A percentile compares a stretch with the other conserved stretches of the same genome.
Conservation (phyloP, 2,888 invertebrate species). For the Rhabditoides inermis region DNA sequence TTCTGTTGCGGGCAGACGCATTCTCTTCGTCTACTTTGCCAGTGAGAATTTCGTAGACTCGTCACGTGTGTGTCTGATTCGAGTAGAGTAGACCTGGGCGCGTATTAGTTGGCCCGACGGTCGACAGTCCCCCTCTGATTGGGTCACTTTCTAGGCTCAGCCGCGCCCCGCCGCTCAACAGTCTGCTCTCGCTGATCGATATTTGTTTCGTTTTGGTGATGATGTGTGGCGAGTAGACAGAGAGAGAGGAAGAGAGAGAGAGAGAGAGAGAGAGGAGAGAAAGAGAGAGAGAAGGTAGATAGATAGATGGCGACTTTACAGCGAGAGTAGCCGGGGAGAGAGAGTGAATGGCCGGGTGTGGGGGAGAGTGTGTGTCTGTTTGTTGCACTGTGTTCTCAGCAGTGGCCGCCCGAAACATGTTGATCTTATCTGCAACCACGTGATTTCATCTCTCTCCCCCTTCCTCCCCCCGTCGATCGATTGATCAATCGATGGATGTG, state of each 20-base stretch:
- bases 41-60: too few species aligned
- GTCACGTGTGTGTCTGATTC: too few species aligned
- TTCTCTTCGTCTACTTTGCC: too few species aligned
- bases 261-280: neutral
- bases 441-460: neutral
- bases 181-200: neutral
- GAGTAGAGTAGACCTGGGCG: too few species aligned
- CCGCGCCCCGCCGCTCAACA: neutral
- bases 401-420: too few species aligned
- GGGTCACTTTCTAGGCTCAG: slow-evolving; percentile 1
- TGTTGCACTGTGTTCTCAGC: neutral
- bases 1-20: too few species aligned
- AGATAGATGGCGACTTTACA: slow-evolving; percentile 7
- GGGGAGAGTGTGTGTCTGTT: neutral
- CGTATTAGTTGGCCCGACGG: slow-evolving; percentile 7
- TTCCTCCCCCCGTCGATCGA: neutral
- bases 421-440: neutral
- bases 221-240: neutral
- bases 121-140: slow-evolving; percentile 6
- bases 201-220: slow-evolving; percentile 13
- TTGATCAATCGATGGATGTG: neutral
- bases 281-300: slow-evolving; percentile 3
- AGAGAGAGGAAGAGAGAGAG: neutral
- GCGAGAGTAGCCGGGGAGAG: neutral
- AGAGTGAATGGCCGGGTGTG: neutral